phyloP scores from a whole-genome alignment of 2,113 vertebrate genomes.

The Hucho hucho region DNA sequence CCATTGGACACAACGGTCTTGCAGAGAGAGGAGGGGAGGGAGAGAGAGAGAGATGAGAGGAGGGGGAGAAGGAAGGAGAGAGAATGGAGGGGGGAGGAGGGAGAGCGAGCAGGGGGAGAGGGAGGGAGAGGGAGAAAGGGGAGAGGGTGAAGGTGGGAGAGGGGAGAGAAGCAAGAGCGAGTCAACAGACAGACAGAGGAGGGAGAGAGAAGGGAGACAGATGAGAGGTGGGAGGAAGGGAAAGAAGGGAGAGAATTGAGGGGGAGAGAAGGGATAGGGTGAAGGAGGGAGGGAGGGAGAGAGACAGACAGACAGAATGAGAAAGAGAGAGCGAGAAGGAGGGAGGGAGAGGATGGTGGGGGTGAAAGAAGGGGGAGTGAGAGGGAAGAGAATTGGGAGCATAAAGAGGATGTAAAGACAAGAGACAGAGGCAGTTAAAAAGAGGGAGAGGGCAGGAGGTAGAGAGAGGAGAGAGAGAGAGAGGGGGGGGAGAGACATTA shows the following conservation, averaged over 20 bases:
- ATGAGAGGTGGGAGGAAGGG: background rate
- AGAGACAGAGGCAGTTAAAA: no score
- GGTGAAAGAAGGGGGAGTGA: conserved; percentile 15
- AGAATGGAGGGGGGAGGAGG: no score
- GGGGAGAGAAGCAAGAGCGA: conserved; percentile 18
- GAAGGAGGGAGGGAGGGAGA: background rate
- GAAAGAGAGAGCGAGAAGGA: background rate
- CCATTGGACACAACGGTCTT: no score
- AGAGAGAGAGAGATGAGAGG: conserved; percentile 41
- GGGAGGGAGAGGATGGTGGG: conserved; percentile 29
- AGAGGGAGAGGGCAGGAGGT: no score
- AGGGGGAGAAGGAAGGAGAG: no score
- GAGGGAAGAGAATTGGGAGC: no score
- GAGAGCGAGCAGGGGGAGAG: no score
- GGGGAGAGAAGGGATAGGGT: background rate
- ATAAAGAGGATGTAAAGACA: no score
- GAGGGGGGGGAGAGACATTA: no score
- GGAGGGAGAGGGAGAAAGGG: background rate
- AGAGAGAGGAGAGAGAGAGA: no score
- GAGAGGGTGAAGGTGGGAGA: conserved; percentile 23
- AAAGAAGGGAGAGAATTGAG: background rate
- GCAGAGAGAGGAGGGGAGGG: background rate
- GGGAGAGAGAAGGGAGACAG: background rate
- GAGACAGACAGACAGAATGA: background rate
- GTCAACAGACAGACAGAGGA: conserved; percentile 36